Conservation (phyloP, 2,888 invertebrate genomes). For the Anthoptus insignis region DNA sequence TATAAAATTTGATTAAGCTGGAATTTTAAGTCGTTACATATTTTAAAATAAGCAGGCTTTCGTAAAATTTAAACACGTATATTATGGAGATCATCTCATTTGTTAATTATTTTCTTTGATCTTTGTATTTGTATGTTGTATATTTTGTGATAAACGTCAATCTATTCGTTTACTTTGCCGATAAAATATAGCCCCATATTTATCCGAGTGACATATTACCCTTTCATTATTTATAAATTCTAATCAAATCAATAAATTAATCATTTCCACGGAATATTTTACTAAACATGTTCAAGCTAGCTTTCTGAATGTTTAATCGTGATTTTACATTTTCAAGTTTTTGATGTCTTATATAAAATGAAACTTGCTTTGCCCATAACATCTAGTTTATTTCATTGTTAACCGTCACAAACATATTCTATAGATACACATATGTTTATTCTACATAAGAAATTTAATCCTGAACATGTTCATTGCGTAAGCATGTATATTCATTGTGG, state of each 20-base stretch:
- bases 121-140: neutral
- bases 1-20: too few species aligned
- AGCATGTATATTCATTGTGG: too few species aligned
- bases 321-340: neutral
- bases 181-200: neutral
- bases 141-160: neutral
- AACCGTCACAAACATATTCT: too few species aligned
- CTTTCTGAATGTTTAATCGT: neutral
- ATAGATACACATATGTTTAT: too few species aligned
- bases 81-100: too few species aligned
- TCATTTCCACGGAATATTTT: neutral
- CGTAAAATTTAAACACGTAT: too few species aligned
- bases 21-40: too few species aligned
- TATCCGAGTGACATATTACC: neutral
- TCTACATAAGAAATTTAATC: too few species aligned
- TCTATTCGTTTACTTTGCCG: neutral
- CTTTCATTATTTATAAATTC: constrained; percentile 1
- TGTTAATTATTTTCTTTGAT: too few species aligned
- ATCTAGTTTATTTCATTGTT: too few species aligned
- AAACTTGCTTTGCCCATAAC: neutral
- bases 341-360: neutral
- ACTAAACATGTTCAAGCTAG: neutral
- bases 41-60: too few species aligned
- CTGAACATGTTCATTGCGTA: too few species aligned
- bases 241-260: constrained; percentile 1